A percentile compares a stretch with the other conserved stretches of the same genome.
phyloP scores from a whole-genome alignment of 2,797 vertebrate genomes.

The Sternotherus odoratus region DNA sequence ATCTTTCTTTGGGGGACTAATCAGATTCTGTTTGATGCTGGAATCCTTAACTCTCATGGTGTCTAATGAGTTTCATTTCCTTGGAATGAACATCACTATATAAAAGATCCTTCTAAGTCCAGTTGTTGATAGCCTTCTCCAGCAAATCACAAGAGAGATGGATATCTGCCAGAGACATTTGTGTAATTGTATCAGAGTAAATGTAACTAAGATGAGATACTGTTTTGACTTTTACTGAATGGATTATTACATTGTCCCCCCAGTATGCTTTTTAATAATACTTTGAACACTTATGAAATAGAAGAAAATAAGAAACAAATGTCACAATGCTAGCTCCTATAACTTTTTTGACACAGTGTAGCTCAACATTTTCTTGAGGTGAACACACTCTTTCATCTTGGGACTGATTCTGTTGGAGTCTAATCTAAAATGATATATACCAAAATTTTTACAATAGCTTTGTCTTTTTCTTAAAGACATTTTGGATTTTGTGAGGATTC shows the following conservation, averaged over 20 bases:
- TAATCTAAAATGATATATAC: rapidly evolving
- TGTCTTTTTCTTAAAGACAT: background rate
- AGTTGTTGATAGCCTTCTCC: background rate
- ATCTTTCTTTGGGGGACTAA: background rate
- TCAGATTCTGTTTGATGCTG: constrained; percentile 9
- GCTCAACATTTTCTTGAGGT: background rate
- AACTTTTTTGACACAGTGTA: rapidly evolving
- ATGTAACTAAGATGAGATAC: background rate
- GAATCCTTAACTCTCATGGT: background rate
- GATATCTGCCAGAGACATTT: background rate
- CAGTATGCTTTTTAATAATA: background rate
- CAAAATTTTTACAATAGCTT: background rate
- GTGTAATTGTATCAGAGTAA: background rate
- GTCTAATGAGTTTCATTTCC: constrained; percentile 13
- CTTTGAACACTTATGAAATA: background rate
- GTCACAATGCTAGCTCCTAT: background rate
- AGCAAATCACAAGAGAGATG: background rate
- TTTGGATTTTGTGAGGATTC: background rate
- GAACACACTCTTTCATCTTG: background rate
- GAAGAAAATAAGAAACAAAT: background rate
- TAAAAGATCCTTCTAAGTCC: background rate
- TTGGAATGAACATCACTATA: background rate
- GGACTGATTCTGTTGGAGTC: background rate
- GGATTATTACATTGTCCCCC: background rate
- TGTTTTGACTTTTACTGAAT: background rate